Evolutionary conservation across 2,888 invertebrate genomes (phyloP).

Genomic region (Eledona agricola): DNA sequence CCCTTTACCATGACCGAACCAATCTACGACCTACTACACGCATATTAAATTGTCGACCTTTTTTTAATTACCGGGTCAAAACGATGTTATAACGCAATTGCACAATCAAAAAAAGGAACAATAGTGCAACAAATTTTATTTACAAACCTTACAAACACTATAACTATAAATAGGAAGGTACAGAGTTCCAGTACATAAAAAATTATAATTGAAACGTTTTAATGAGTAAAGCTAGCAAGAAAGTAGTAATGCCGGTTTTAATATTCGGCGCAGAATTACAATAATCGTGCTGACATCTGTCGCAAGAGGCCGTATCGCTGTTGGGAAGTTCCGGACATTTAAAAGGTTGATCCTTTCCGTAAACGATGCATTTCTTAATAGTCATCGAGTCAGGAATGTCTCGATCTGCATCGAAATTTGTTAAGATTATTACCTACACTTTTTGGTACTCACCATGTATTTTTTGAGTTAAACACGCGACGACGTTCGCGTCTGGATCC

Average conservation of each 20-base stretch:
- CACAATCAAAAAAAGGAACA: not conserved
- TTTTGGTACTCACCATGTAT: constrained; percentile 16
- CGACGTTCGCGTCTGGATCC: constrained; percentile 11
- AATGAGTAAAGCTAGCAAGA: no score
- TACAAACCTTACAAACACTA: no score
- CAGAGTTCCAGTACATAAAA: no score
- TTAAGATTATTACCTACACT: not conserved
- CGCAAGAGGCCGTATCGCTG: constrained; percentile 6
- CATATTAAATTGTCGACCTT: no score
- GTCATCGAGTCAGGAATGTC: constrained; percentile 13
- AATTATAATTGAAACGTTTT: no score
- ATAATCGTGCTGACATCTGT: constrained; percentile 14
- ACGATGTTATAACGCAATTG: constrained; percentile 3
- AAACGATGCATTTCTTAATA: constrained; percentile 14
- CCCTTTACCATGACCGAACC: no score
- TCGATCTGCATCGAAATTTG: constrained; percentile 1
- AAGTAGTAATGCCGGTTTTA: no score
- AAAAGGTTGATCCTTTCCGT: constrained; percentile 2
- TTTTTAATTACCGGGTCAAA: no score
- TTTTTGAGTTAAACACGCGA: constrained; percentile 24
- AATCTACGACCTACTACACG: no score
- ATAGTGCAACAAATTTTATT: constrained; percentile 3
- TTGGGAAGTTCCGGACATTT: constrained; percentile 13
- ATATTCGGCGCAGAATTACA: no score
- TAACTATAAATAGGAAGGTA: no score